Base-by-base conservation (phyloP, 1,140 invertebrate genomes). In the Hycleus cichorii region DNA sequence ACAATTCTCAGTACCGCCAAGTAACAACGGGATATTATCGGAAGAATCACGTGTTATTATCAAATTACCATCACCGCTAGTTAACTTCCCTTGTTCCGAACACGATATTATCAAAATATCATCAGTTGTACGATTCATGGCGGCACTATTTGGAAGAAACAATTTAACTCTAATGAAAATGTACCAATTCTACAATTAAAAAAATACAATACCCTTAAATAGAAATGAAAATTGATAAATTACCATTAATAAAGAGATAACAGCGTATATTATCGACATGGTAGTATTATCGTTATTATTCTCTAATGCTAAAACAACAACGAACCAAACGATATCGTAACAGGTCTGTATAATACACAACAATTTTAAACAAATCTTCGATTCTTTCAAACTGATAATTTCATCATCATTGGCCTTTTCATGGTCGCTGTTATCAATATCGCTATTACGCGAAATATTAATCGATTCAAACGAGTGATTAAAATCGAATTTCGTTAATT, bases 271-370 rank as follows among this genome's bases (percentile, higher is more conserved):
- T 11, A 79, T 75, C n/a, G 84, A 79, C 49, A 84, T 83, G 8
- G 79, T 75, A 69, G 78, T 80, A 59, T 81, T 82, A 27, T 73
- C 65, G 5, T 74, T 68, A 2, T 79, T 76, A 65, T 86, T 86
- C 64, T 87, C 86, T n/a, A 88, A 76, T 8, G 85, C 84, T 4
- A 87, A 76, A 4, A 86, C 84, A 2, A 82, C 82, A 68, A 86
- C 78, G 61, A 87, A 85, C 86, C 86, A 88, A 58, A 73, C 72
- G n/a, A 72, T 64, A 59, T 69, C 68, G 58, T 72, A 74, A 27
- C 63, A 63, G 8, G 71, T 68, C 57, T 74, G 69, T 24, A 73
- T 57, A 11, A 69, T 59, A 39, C 71, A 73, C 8, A 74, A 53
- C 4, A 63, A 62, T 57, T 71, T 74, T 32, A 74, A 57, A 48